phyloP scores from a whole-genome alignment of 2,113 vertebrate genomes.

The Carettochelys insculpta region DNA sequence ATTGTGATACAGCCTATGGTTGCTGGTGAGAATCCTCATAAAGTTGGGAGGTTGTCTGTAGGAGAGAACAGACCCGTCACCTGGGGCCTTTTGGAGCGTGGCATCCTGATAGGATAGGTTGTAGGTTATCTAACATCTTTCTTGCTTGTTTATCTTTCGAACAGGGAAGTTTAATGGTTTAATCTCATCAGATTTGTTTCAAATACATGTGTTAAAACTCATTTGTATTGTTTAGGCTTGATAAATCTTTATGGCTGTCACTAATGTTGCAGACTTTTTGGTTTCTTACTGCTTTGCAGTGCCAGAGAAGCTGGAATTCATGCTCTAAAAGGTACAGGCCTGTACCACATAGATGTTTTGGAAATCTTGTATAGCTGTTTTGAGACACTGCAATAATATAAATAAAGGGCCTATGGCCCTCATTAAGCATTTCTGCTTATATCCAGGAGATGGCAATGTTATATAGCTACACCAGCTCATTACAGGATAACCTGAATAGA shows the following conservation, averaged over 20 bases:
- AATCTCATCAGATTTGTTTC: not conserved
- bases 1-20: too few species aligned
- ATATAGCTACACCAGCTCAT: too few species aligned
- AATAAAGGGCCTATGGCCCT: not conserved
- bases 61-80: too few species aligned
- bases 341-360: not conserved
- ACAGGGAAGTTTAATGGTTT: not conserved
- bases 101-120: too few species aligned
- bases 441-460: not conserved
- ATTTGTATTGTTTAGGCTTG: not conserved
- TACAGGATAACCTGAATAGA: not conserved
- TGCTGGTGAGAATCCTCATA: too few species aligned
- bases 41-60: too few species aligned
- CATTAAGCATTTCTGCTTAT: not conserved
- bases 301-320: not conserved
- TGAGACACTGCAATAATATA: not conserved
- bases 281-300: not conserved
- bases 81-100: too few species aligned
- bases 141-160: not conserved
- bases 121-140: too few species aligned
- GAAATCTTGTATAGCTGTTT: not conserved
- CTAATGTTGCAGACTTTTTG: not conserved
- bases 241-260: not conserved
- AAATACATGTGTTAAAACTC: not conserved
- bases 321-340: not conserved